Evolutionary conservation across 1,140 invertebrate genomes (phyloP).

Genomic region (Dryas iulia): DNA sequence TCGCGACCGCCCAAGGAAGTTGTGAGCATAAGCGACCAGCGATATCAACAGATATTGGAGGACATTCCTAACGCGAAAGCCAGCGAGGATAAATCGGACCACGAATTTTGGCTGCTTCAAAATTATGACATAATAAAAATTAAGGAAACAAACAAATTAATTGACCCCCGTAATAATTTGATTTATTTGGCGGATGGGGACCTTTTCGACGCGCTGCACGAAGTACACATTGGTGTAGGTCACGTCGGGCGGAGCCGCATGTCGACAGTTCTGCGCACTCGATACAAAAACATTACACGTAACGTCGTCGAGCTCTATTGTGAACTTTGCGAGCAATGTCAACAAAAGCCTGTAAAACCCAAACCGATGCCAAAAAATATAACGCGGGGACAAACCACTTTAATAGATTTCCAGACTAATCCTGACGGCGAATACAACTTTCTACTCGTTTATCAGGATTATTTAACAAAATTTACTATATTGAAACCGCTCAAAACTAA

Average conservation of each 20-base stretch:
- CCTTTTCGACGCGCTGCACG: not conserved
- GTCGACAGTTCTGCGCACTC: not conserved
- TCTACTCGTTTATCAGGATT: not conserved
- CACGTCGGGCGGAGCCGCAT: not conserved
- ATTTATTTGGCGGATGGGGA: not conserved
- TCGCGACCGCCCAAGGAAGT: not conserved
- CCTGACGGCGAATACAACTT: not conserved
- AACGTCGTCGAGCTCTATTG: not conserved
- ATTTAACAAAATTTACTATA: not conserved
- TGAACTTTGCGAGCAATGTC: not conserved
- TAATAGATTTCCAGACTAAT: slow-evolving; percentile 5
- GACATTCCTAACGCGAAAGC: not conserved
- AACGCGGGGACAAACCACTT: not conserved
- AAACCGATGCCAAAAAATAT: not conserved
- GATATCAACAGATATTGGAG: not conserved
- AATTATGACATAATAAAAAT: not conserved
- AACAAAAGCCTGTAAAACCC: not conserved
- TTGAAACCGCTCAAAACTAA: not conserved
- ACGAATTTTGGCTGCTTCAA: not conserved
- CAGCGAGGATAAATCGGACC: not conserved
- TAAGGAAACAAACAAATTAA: not conserved
- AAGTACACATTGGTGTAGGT: not conserved
- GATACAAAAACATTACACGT: not conserved
- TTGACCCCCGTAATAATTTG: not conserved
- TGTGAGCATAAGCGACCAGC: slow-evolving; percentile 1